Base-by-base conservation (phyloP, 2,888 invertebrate species). In the Pachymerium ferrugineum region DNA sequence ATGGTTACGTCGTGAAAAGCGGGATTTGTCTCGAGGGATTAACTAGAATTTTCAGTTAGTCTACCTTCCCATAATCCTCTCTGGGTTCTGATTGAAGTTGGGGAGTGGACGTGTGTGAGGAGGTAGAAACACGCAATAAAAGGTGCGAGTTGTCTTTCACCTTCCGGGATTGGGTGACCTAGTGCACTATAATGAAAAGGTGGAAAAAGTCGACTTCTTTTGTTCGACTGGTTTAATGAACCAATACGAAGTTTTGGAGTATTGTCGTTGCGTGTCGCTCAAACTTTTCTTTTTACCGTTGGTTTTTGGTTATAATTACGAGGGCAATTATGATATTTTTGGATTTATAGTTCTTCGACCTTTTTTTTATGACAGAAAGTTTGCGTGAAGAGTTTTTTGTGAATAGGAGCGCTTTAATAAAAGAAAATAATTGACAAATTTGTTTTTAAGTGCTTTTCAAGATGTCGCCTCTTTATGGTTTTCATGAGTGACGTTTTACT, bases 151-250 rank as follows among this genome's bases (percentile, higher is more conserved):
- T 3, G 6, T 47, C 19, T 19, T 47, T 47, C 16, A 16, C 16
- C 47, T 47, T 47, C n/a, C n/a, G 47, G 47, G 47, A 47, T 47
- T 47, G 16, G 47, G 14, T 47, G 47, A 47, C 47, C 47, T n/a
- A 16, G 16, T 47, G 47, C 5, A 5, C 47, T 19, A 22, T n/a
- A 47, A 47, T 47, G n/a, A 47, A 47, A n/a, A 47, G 47, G 47
- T 47, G 47, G 5, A 1, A 47, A 47, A 16, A 47, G 19, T 3
- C n/a, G n/a, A n/a, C n/a, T n/a, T n/a, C n/a, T n/a, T n/a, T n/a
- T n/a, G n/a, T n/a, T n/a, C n/a, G n/a, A n/a, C n/a, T n/a, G n/a
- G n/a, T n/a, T n/a, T n/a, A n/a, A n/a, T n/a, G n/a, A n/a, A n/a
- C n/a, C n/a, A n/a, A n/a, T n/a, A n/a, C n/a, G n/a, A n/a, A n/a